Evolutionary conservation across 2,888 invertebrate genomes (phyloP).

Genomic region (Maniola hyperantus): DNA sequence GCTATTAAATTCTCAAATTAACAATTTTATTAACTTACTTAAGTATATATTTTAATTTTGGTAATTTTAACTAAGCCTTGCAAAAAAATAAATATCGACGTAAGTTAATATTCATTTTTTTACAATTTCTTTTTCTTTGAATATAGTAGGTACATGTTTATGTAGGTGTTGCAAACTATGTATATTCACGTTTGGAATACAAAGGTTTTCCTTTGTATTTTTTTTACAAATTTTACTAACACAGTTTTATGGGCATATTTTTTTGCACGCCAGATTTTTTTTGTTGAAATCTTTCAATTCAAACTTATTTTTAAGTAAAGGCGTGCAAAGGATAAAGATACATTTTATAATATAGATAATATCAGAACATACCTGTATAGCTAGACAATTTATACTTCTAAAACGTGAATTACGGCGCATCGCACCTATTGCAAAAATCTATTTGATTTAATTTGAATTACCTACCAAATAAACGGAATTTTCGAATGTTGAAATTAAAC

Average conservation of each 20-base stretch:
- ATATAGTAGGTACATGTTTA: too few relatives aligned
- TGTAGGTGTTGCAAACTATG: too few relatives aligned
- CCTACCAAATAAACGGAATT: too few relatives aligned
- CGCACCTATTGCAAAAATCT: neutral
- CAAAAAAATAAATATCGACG: too few relatives aligned
- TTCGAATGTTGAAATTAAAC: too few relatives aligned
- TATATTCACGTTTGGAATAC: neutral
- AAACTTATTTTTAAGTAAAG: constrained; percentile 16
- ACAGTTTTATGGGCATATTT: constrained; percentile 5
- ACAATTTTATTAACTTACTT: too few relatives aligned
- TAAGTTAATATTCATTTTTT: too few relatives aligned
- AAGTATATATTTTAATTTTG: too few relatives aligned
- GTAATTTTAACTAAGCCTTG: too few relatives aligned
- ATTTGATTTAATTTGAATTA: neutral
- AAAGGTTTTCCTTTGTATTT: too few relatives aligned
- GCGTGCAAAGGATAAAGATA: constrained; percentile 45
- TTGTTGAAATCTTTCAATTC: neutral
- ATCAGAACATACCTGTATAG: constrained; percentile 58
- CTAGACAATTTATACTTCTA: constrained; percentile 57
- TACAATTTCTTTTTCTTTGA: too few relatives aligned
- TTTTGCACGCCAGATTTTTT: constrained; percentile 1
- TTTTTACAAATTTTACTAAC: neutral
- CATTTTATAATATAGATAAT: constrained; percentile 36
- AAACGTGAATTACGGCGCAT: neutral
- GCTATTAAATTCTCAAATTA: too few relatives aligned